A percentile compares a stretch with the other conserved stretches of the same genome.
These are phyloP conservation scores for Pipistrellus pygmaeus DNA, from an alignment of 2,797 vertebrate species.

Conservation along the genomic window DNA sequence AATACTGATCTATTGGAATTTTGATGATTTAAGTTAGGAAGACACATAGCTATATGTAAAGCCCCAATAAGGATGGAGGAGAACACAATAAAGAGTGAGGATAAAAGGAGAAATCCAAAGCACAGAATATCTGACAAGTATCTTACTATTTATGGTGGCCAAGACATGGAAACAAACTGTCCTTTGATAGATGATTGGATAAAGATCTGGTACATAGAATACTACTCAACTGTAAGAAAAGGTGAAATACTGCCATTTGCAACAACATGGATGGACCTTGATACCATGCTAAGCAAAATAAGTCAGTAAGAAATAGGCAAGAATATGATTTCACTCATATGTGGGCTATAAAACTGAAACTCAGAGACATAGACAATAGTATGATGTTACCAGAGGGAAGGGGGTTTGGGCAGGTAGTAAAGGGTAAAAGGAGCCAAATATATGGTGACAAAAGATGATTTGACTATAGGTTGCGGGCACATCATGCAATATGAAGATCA, in stretches of 20 bases:
- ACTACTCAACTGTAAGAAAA: not conserved
- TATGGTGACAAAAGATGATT: not conserved
- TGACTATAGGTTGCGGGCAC: not conserved
- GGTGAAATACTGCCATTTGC: not conserved
- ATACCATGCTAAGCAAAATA: not conserved
- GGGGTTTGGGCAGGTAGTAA: not conserved
- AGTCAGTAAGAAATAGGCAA: not conserved
- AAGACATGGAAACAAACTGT: not conserved
- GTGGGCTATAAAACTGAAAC: not conserved
- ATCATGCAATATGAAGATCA: not conserved
- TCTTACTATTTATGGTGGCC: not conserved
- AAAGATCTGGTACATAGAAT: not conserved
- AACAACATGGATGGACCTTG: not conserved
- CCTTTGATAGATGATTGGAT: not conserved
- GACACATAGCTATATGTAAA: not conserved
- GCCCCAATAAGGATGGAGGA: not conserved
- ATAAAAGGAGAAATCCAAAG: conserved; percentile 11
- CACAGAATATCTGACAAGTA: conserved; percentile 6
- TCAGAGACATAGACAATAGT: not conserved
- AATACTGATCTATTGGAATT: conserved; percentile 14
- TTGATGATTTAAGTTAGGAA: not conserved
- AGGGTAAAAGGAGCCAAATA: not conserved
- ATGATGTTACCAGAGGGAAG: not conserved
- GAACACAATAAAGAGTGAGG: not conserved
- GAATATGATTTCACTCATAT: not conserved